Base-by-base conservation (phyloP, 1,140 invertebrate genomes). In the Pectinophora gossypiella region DNA sequence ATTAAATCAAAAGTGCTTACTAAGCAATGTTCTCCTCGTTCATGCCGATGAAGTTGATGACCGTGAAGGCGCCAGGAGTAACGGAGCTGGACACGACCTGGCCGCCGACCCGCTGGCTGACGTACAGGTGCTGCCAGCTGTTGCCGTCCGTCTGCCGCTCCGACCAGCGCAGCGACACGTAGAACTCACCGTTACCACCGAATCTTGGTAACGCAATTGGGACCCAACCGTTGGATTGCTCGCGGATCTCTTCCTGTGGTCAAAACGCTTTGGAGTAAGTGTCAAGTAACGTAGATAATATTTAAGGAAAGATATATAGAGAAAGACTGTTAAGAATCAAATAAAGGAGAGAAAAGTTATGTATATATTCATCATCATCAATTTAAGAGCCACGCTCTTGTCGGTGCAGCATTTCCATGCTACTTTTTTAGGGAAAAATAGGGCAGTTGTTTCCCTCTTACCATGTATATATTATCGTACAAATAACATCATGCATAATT, bases 51-150 rank as follows among this genome's bases (percentile, higher is more conserved):
- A 79, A 87, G 5, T 62, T 68, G 6, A 78, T 75, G 18, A 87
- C 86, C 18, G 89, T 89, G 23, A 76, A 87, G 4, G 76, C 58
- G 51, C 90, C 90, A 4, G 74, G 83, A 4, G 82, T 84, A 13
- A 80, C 60, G 0, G 74, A 70, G 19, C 71, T 71, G 3, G 64
- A 68, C 0, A 65, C 59, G 20, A 81, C 68, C 3, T 59, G 35
- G 1, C 74, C 71, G 3, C 66, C 58, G 22, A 80, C 60, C 19
- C 88, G 76, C 51, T 76, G 71, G 56, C 82, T 81, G 48, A 89
- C 61, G 16, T 74, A 73, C 38, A 90, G 67, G 56, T 85, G 84
- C 48, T 88, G 84, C 87, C 87, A 88, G 35, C 72, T 72, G 20
- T 55, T 68, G 0, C 73, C 73, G 38, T 76, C 71, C 0, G 68